Percentiles rank a stretch among this genome's conserved stretches.
phyloP scores from a whole-genome alignment of 37 sponge, comb jelly and placozoan genomes.

The Aplysina aerophoba region DNA sequence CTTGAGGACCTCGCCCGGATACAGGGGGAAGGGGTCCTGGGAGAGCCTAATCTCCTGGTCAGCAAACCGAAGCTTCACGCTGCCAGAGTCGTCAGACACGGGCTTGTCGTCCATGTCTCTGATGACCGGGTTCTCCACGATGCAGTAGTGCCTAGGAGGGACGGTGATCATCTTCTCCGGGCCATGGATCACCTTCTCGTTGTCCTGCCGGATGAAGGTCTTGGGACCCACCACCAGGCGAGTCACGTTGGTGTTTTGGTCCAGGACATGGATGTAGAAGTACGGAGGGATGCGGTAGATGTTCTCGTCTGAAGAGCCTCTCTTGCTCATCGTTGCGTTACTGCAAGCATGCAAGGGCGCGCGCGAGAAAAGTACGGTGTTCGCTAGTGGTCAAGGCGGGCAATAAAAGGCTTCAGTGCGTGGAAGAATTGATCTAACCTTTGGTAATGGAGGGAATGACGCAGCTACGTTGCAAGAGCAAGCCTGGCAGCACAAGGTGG shows the following conservation, averaged over 20 bases:
- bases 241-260: constrained; percentile 97
- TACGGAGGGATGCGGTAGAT: constrained; percentile 99
- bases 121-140: constrained; percentile 96
- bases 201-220: constrained; percentile 99
- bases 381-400: no score
- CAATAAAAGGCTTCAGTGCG: no score
- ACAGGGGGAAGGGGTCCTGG: constrained; percentile 99
- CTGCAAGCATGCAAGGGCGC: no score
- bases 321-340: constrained; percentile 28
- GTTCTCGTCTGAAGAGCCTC: constrained; percentile 62
- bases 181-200: constrained; percentile 95
- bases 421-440: no score
- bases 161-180: constrained; percentile 99
- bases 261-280: constrained; percentile 98
- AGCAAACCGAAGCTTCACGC: constrained; percentile 94
- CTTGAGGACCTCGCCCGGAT: constrained; percentile 94
- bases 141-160: constrained; percentile 97
- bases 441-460: no score
- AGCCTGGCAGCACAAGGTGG: not conserved
- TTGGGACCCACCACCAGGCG: constrained; percentile 86
- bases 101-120: constrained; percentile 71
- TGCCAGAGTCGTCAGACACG: constrained; percentile 82
- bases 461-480: not conserved
- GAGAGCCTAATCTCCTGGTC: constrained; percentile 96
- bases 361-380: no score